Percentiles rank a stretch among this genome's conserved stretches.
phyloP scores from a whole-genome alignment of 1,140 invertebrate genomes.

The Diabrotica virgifera region DNA sequence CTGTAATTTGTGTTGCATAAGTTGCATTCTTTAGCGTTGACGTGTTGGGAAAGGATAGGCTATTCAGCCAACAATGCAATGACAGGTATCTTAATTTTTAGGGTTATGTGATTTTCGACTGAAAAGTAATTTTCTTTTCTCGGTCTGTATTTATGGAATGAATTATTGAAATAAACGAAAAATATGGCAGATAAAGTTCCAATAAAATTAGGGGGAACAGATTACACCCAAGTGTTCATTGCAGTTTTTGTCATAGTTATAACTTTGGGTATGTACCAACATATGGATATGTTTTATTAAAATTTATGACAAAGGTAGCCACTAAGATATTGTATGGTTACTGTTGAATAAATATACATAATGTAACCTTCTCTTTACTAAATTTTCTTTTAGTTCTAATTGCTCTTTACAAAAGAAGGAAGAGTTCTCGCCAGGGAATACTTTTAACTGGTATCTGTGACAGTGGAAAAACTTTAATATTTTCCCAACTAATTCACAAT shows the following conservation, averaged over 20 bases:
- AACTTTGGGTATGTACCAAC: constrained; percentile 51
- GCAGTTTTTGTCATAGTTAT: constrained; percentile 53
- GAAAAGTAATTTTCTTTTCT: background rate
- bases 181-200: constrained; percentile 17
- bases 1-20: too few species aligned
- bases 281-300: too few species aligned
- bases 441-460: constrained; percentile 80
- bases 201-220: constrained; percentile 13
- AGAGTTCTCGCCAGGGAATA: constrained; percentile 57
- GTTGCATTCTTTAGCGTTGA: too few species aligned
- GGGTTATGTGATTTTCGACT: background rate
- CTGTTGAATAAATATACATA: background rate
- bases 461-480: constrained; percentile 83
- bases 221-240: constrained; percentile 43
- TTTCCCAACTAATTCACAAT: constrained; percentile 67
- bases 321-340: background rate
- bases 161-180: background rate
- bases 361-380: too few species aligned
- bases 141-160: background rate
- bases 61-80: too few species aligned
- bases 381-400: constrained; percentile 42
- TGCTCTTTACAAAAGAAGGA: constrained; percentile 44
- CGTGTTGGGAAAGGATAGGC: too few species aligned
- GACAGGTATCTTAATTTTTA: background rate
- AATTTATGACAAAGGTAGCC: too few species aligned